Base-by-base conservation (phyloP, 2,797 vertebrate genomes). In the Graptemys geographica region DNA sequence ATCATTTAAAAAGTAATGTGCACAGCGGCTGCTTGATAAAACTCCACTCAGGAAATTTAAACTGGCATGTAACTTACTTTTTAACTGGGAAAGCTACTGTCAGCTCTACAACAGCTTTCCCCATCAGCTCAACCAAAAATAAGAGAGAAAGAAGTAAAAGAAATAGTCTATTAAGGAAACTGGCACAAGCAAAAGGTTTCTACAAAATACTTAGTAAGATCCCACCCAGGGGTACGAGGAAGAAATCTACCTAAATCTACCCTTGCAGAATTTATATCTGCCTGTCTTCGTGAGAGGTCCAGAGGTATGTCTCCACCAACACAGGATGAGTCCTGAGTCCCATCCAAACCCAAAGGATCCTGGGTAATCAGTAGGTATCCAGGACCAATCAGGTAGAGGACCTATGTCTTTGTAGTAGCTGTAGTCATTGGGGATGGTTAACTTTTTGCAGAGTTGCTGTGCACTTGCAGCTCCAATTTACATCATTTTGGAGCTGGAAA, bases 81-180 rank as follows among this genome's bases (percentile, higher is more conserved):
- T 95, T 84, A 86, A 7, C 69, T 52, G 88, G 78, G 53, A 88
- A 87, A 76, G 78, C 78, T 90, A 31, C 33, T 94, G 65, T 91
- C 91, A 89, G 65, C 78, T 92, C 33, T 82, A 2, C 51, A 90
- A 62, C 59, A 78, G 81, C 52, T 82, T 86, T 86, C 25, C 27
- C 8, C 69, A 41, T 47, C 31, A 84, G 51, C 25, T 6, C 78
- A 90, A 79, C 16, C 33, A 10, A 83, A 94, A 57, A 81, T 33
- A 88, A 79, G 53, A 76, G 41, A 72, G 41, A 72, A 44, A 87
- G 27, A 55, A 81, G 6, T 83, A 83, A 92, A 90, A 88, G n/a
- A 47, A 83, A 92, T 41, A 28, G 37, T 62, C 23, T 55, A 55
- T 79, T 69, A 59, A 56, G 53, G 84, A 57, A 13, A 5, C n/a